Conservation (phyloP, 2,888 invertebrate genomes). For the Lamellibrachia columna region DNA sequence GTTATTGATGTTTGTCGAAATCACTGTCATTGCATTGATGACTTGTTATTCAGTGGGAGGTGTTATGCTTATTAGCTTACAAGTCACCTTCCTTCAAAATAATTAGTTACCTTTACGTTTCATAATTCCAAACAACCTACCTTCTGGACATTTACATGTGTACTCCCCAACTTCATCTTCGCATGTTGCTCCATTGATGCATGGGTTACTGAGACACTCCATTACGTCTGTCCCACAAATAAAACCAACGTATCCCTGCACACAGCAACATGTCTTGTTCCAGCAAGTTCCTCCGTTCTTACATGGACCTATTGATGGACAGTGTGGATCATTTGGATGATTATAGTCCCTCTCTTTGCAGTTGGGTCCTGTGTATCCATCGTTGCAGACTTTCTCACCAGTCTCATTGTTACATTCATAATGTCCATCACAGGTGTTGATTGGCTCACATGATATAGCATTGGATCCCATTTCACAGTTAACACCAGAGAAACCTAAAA, state of each 20-base stretch:
- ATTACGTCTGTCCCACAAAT: background rate
- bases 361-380: background rate
- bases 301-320: slow-evolving; percentile 3
- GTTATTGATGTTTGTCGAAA: too few relatives aligned
- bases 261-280: slow-evolving; percentile 20
- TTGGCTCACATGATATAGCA: background rate
- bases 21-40: too few relatives aligned
- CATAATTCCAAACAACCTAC: background rate
- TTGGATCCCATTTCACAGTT: background rate
- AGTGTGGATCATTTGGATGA: slow-evolving; percentile 7
- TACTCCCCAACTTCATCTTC: background rate
- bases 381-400: too few relatives aligned
- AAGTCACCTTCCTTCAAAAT: too few relatives aligned
- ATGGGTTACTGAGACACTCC: slow-evolving; percentile 17
- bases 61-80: too few relatives aligned
- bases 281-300: slow-evolving; percentile 19
- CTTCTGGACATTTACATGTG: slow-evolving; percentile 17
- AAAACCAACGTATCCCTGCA: background rate
- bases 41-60: too few relatives aligned
- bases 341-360: background rate
- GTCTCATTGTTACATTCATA: too few relatives aligned
- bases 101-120: background rate
- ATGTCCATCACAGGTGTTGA: too few relatives aligned
- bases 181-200: slow-evolving; percentile 20
- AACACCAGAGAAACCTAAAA: background rate